A percentile compares a stretch with the other conserved stretches of the same genome.
Conservation (phyloP, 2,113 vertebrate genomes). For the Uria aalge region DNA sequence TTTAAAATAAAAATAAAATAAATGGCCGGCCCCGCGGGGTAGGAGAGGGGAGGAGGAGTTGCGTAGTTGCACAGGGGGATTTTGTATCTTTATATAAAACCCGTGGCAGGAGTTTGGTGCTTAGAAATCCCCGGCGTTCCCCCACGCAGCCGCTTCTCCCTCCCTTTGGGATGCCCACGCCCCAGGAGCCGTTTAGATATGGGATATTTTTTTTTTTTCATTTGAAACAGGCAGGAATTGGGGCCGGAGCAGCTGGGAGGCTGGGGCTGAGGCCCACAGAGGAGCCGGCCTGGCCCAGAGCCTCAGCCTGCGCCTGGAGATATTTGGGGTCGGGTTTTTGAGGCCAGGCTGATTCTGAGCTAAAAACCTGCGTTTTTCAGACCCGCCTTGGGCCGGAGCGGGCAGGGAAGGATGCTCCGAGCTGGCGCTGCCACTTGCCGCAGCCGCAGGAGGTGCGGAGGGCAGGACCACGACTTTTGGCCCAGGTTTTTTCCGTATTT, state of each 20-base stretch:
- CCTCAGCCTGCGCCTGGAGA: rapidly evolving
- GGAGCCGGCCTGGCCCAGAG: background rate
- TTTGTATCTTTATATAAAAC: background rate
- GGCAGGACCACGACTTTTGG: background rate
- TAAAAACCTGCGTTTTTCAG: background rate
- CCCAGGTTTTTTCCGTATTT: background rate
- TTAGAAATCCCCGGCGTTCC: background rate
- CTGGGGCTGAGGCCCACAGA: rapidly evolving
- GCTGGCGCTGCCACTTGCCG: rapidly evolving
- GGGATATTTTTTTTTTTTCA: background rate
- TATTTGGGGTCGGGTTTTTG: background rate
- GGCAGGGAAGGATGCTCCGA: background rate
- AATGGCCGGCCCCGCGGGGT: background rate
- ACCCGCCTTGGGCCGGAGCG: rapidly evolving
- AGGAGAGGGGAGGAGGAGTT: background rate
- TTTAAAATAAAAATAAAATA: background rate
- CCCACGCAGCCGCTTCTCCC: rapidly evolving
- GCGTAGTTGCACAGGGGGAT: background rate
- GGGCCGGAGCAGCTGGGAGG: background rate
- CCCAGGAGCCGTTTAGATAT: rapidly evolving
- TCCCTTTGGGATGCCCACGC: background rate
- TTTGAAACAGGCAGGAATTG: background rate
- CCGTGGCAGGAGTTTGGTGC: background rate
- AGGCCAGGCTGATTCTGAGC: background rate
- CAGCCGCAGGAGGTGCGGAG: rapidly evolving